Base-by-base conservation (phyloP, 1,140 invertebrate species). In the Drosophila ficusphila region DNA sequence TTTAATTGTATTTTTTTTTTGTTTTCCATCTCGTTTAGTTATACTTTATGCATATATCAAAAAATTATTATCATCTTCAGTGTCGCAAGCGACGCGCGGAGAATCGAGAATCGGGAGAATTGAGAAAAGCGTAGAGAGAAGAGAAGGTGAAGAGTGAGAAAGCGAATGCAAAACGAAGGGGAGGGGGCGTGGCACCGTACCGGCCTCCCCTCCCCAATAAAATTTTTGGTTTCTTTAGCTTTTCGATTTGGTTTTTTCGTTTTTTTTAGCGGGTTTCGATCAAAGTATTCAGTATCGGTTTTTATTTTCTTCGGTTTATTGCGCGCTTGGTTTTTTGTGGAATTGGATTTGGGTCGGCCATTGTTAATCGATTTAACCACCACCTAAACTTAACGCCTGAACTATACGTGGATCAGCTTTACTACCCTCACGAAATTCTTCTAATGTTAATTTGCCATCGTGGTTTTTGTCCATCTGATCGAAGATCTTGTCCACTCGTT, bases 391-490 rank as follows among this genome's bases (percentile, higher is more conserved):
- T 38, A 97, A 92, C n/a, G 96, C 98, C 92, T 99, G 98, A 12
- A 99, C 98, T 91, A 99, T 99, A 92, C 98, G 95, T 4, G 98
- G 98, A 93, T 99, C 98, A 38, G 97, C 97, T 93, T 99, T 99
- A 91, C 98, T 99, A 67, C 98, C 98, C 93, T 99, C 98, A 85
- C 98, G 95, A 93, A 99, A 99, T 92, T 99, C 98, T 88, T 99
- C 98, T 70, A 99, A 94, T 11, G 98, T 99, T 67, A 99, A 94
- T 91, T 96, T 95, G 91, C 99, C 98, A 93, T 99, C 98, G 92
- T 98, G 97, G 91, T 99, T 99, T 93, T 99, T 98, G 93, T 99
- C 98, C 97, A 99, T 98, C 91, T 98, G 97, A 92, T 98, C 97
- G 92, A 99, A 99, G 90, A 99, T 99, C 92, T 98, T 98, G 92